phyloP scores from a whole-genome alignment of 1,140 invertebrate genomes.

The Delia radicum region DNA sequence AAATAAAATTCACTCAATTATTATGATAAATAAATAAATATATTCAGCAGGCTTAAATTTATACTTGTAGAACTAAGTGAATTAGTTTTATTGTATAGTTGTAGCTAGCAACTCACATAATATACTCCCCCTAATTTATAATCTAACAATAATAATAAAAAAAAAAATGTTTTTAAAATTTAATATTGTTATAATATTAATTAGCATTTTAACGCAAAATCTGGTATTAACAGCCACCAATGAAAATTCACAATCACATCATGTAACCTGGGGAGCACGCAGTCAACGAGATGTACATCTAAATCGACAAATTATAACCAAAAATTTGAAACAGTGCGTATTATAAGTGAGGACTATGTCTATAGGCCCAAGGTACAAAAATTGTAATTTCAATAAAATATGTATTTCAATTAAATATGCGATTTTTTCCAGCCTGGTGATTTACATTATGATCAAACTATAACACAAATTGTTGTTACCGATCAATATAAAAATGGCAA shows the following conservation, averaged over 20 bases:
- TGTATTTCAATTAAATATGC: background rate
- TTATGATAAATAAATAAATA: background rate
- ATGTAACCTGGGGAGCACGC: constrained; percentile 26
- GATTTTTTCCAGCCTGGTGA: background rate
- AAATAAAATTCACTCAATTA: background rate
- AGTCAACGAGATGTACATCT: constrained; percentile 28
- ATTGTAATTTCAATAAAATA: too few relatives aligned
- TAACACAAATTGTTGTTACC: constrained; percentile 46
- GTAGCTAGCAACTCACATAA: background rate
- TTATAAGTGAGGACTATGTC: constrained; percentile 36
- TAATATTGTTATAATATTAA: constrained; percentile 1
- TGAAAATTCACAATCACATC: constrained; percentile 23
- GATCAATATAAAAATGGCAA: constrained; percentile 55
- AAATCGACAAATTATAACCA: constrained; percentile 28
- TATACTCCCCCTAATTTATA: background rate
- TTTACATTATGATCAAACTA: constrained; percentile 12
- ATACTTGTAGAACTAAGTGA: background rate
- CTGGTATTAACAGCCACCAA: background rate
- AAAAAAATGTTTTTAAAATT: background rate
- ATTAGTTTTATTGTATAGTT: background rate
- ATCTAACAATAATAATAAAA: background rate
- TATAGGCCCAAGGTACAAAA: constrained; percentile 36
- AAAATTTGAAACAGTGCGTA: constrained; percentile 41
- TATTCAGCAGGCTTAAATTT: background rate
- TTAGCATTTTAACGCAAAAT: background rate